Conservation (phyloP, 2,797 vertebrate species). For the Bovichtus variegatus region DNA sequence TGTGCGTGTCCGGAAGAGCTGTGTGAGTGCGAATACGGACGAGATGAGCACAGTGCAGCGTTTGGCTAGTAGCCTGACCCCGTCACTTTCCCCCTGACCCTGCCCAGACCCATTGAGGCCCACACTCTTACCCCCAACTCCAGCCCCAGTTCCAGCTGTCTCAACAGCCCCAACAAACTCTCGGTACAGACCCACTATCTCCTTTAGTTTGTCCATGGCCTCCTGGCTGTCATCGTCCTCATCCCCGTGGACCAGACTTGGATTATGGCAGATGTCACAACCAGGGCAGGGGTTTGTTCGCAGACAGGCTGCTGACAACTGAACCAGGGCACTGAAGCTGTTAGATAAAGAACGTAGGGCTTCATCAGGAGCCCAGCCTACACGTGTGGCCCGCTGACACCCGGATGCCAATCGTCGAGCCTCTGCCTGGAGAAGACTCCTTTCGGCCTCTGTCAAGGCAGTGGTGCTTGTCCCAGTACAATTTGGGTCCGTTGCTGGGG, state of each 20-base stretch:
- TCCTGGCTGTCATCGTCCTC: constrained; percentile 78
- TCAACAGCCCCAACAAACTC: constrained; percentile 92
- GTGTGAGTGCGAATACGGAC: constrained; percentile 92
- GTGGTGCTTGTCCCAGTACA: constrained; percentile 72
- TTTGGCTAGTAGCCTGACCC: constrained; percentile 89
- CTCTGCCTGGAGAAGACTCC: constrained; percentile 88
- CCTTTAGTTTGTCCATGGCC: constrained; percentile 87
- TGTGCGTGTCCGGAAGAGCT: constrained; percentile 89
- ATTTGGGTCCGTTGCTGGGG: constrained; percentile 8
- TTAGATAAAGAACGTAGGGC: constrained; percentile 87
- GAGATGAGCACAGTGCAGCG: constrained; percentile 95
- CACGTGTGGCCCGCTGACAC: constrained; percentile 92
- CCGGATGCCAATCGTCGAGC: constrained; percentile 91
- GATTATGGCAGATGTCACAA: constrained; percentile 84
- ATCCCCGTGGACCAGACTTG: constrained; percentile 32
- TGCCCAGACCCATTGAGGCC: constrained; percentile 62
- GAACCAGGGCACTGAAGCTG: constrained; percentile 92
- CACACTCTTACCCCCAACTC: constrained; percentile 51
- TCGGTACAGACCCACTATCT: constrained; percentile 91
- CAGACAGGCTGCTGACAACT: constrained; percentile 90
- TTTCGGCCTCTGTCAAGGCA: constrained; percentile 88
- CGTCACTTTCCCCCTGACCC: constrained; percentile 83
- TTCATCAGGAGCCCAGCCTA: constrained; percentile 90
- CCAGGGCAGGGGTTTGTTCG: constrained; percentile 88
- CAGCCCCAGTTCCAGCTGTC: constrained; percentile 77